Percentiles rank a stretch among this genome's conserved stretches.
phyloP scores from a whole-genome alignment of 2,888 invertebrate genomes.

The Ophion costatus region DNA sequence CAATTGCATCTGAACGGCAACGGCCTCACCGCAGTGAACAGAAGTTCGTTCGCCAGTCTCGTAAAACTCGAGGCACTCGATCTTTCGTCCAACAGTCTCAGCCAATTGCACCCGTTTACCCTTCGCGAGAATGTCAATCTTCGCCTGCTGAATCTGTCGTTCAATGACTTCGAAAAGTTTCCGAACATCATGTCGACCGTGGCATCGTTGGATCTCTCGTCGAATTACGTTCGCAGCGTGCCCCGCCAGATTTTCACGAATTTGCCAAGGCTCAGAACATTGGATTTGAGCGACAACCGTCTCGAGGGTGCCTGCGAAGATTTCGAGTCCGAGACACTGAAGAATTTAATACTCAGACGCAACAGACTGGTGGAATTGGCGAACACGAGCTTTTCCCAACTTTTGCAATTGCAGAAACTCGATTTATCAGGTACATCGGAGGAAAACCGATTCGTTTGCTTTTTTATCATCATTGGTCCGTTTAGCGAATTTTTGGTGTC shows the following conservation, averaged over 20 bases:
- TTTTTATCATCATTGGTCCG: not conserved
- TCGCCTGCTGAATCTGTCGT: conserved; percentile 86
- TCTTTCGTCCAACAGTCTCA: conserved; percentile 89
- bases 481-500: not conserved
- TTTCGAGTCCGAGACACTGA: conserved; percentile 86
- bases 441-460: not conserved
- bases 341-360: conserved; percentile 85
- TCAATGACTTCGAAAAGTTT: conserved; percentile 74
- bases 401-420: conserved; percentile 86
- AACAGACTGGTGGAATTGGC: conserved; percentile 87
- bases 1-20: conserved; percentile 88
- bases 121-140: conserved; percentile 87
- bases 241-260: conserved; percentile 68
- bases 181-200: conserved; percentile 71
- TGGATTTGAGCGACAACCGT: conserved; percentile 89
- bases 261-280: conserved; percentile 85
- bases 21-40: conserved; percentile 86
- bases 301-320: conserved; percentile 87
- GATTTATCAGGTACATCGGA: conserved; percentile 84
- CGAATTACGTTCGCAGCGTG: conserved; percentile 73
- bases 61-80: conserved; percentile 86
- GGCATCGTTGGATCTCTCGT: conserved; percentile 74
- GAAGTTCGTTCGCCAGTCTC: conserved; percentile 87
- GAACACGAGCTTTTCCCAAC: conserved; percentile 87
- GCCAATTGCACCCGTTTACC: conserved; percentile 85